phyloP scores from a whole-genome alignment of 2,113 vertebrate species.

The Dendrocopos noguchii region DNA sequence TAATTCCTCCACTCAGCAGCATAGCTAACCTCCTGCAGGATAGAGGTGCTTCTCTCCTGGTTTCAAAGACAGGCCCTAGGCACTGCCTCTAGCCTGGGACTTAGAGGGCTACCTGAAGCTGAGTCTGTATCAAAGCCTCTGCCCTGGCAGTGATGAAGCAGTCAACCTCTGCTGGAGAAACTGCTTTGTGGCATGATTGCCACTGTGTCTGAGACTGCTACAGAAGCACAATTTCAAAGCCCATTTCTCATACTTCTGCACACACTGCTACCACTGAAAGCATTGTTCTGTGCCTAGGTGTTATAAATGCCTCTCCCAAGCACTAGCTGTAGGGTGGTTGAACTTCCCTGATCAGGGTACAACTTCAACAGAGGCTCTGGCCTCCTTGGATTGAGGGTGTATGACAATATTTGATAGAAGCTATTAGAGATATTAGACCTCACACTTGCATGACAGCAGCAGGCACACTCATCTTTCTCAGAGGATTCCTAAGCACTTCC shows the following conservation, averaged over 20 bases:
- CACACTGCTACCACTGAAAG: background rate
- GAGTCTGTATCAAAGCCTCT: background rate
- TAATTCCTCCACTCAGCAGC: background rate
- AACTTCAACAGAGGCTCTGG: background rate
- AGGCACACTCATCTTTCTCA: background rate
- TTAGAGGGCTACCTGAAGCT: background rate
- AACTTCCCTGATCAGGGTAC: background rate
- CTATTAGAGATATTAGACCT: background rate
- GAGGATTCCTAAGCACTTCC: fast-evolving
- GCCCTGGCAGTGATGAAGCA: background rate
- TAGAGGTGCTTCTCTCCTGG: background rate
- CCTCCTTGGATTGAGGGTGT: background rate
- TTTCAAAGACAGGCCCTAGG: background rate
- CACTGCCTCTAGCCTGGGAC: background rate
- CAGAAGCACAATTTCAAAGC: background rate
- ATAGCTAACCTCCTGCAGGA: background rate
- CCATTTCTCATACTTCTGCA: background rate
- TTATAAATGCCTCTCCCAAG: background rate
- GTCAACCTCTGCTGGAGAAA: background rate
- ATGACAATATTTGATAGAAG: background rate
- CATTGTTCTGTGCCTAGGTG: background rate
- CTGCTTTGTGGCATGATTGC: background rate
- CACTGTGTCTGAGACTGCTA: background rate
- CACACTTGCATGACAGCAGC: background rate
- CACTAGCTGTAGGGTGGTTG: background rate